Conservation (phyloP, 2,113 vertebrate genomes). For the Notarius lentiginosus region DNA sequence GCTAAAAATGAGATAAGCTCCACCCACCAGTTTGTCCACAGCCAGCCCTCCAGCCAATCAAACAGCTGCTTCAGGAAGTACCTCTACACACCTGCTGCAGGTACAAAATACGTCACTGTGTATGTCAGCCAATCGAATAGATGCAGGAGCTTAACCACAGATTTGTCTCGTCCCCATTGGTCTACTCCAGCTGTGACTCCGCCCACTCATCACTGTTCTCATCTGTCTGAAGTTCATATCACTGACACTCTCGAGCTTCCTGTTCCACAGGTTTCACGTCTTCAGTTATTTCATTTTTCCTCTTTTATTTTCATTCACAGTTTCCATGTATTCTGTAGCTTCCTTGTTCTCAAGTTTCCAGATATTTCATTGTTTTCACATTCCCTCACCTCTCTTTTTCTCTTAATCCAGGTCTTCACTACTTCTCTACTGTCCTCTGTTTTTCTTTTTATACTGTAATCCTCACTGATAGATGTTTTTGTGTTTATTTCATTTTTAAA, state of each 20-base stretch:
- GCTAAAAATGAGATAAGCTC: slow-evolving; percentile 91
- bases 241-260: too few relatives aligned
- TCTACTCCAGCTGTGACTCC: not conserved
- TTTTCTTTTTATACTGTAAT: not conserved
- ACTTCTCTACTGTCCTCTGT: too few relatives aligned
- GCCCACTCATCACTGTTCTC: not conserved
- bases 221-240: too few relatives aligned
- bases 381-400: too few relatives aligned
- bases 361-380: too few relatives aligned
- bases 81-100: slow-evolving; percentile 85
- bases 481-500: not conserved
- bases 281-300: too few relatives aligned
- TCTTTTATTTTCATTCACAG: too few relatives aligned
- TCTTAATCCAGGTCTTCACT: too few relatives aligned
- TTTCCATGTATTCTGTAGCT: not conserved
- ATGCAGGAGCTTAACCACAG: not conserved
- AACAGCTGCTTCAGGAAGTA: slow-evolving; percentile 82
- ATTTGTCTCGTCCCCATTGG: not conserved
- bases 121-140: not conserved
- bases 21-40: slow-evolving; percentile 84
- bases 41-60: slow-evolving; percentile 76
- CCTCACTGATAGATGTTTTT: not conserved
- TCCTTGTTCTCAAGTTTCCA: not conserved
- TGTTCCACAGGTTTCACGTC: too few relatives aligned
- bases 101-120: slow-evolving; percentile 62